phyloP scores from a whole-genome alignment of 2,113 vertebrate genomes.

The Microcebus lehilahytsara region DNA sequence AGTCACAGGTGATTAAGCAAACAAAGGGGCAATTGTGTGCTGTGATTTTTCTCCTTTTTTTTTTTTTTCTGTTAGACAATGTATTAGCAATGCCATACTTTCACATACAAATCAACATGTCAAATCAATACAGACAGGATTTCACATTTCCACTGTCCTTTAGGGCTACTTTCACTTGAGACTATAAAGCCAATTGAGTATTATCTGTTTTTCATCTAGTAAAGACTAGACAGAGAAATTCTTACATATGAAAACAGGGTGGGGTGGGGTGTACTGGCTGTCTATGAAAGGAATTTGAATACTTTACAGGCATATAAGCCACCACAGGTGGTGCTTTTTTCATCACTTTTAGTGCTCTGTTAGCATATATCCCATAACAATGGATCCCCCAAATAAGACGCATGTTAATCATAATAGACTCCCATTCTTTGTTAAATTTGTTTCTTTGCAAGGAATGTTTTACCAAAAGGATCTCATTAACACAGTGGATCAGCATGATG shows the following conservation, averaged over 20 bases:
- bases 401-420: not conserved
- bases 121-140: not conserved
- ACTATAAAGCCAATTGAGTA: not conserved
- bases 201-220: not conserved
- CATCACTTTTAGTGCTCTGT: not conserved
- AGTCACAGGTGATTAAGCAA: too few species aligned
- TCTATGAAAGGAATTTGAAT: not conserved
- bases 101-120: not conserved
- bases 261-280: rapidly evolving
- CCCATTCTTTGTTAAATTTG: not conserved
- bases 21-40: too few species aligned
- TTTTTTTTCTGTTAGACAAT: too few species aligned
- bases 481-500: not conserved
- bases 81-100: too few species aligned
- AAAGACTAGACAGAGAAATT: not conserved
- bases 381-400: not conserved
- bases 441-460: not conserved
- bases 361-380: not conserved
- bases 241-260: not conserved
- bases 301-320: not conserved
- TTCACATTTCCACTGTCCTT: not conserved
- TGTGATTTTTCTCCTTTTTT: too few species aligned
- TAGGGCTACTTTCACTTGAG: not conserved
- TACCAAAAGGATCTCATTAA: not conserved
- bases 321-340: not conserved